phyloP scores from a whole-genome alignment of 2,797 vertebrate genomes.

The Malacoraja senta region DNA sequence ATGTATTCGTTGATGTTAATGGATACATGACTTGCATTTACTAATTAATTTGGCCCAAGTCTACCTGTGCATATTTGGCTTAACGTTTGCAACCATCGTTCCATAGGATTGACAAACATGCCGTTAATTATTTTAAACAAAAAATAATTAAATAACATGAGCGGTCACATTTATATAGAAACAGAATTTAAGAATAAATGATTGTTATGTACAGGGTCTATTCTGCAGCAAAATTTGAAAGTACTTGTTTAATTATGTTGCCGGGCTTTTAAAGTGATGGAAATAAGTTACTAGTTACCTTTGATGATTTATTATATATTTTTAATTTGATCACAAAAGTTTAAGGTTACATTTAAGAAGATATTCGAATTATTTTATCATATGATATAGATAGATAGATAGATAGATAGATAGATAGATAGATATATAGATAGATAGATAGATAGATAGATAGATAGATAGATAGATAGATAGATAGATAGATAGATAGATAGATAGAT shows the following conservation, averaged over 20 bases:
- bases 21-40: not conserved
- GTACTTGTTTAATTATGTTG: not conserved
- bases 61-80: not conserved
- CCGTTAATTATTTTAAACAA: not conserved
- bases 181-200: not conserved
- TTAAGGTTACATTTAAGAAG: too few relatives aligned
- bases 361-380: too few relatives aligned
- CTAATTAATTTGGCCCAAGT: not conserved
- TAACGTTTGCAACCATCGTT: not conserved
- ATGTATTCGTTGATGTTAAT: not conserved
- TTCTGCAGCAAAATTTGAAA: not conserved
- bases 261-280: not conserved
- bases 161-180: not conserved
- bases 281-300: not conserved
- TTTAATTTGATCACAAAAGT: too few relatives aligned
- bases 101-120: not conserved
- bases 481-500: too few relatives aligned
- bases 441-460: too few relatives aligned
- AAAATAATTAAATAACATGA: not conserved
- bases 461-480: too few relatives aligned
- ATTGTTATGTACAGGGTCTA: too few relatives aligned
- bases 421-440: too few relatives aligned
- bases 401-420: too few relatives aligned
- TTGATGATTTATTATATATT: not conserved
- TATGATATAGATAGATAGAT: too few relatives aligned